Conservation (phyloP, 1,140 invertebrate genomes). For the Mycetomoellerius zeteki region DNA sequence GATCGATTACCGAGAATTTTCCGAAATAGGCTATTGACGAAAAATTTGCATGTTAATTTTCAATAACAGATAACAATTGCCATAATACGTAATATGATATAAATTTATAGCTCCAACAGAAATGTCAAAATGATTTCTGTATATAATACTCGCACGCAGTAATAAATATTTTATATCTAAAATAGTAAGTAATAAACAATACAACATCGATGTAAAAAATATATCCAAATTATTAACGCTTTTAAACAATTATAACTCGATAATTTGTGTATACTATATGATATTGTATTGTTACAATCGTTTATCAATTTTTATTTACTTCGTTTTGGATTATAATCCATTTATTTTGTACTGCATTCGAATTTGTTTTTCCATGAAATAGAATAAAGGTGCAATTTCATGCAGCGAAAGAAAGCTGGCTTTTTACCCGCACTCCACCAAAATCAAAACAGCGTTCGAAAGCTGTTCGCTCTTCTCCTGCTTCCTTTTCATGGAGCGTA, state of each 20-base stretch:
- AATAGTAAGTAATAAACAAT: neutral
- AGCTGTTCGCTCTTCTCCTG: too few relatives aligned
- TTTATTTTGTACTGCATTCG: neutral
- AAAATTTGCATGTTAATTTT: slow-evolving; percentile 8
- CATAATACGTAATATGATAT: neutral
- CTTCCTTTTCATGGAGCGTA: too few relatives aligned
- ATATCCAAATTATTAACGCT: neutral
- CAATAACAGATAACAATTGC: neutral
- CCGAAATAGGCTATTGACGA: neutral
- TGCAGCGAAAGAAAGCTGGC: too few relatives aligned
- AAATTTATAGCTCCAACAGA: neutral
- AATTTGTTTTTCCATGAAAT: neutral
- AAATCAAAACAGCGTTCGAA: too few relatives aligned
- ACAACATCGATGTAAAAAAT: neutral
- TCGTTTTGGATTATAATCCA: neutral
- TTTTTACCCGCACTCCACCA: too few relatives aligned
- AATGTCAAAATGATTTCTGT: neutral
- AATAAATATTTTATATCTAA: neutral
- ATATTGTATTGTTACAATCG: neutral
- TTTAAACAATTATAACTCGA: neutral
- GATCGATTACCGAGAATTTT: neutral
- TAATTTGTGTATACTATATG: neutral
- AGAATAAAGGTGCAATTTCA: too few relatives aligned
- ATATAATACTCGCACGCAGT: neutral
- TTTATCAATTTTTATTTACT: neutral